phyloP scores from a whole-genome alignment of 1,140 invertebrate genomes.

The Camponotus pennsylvanicus region DNA sequence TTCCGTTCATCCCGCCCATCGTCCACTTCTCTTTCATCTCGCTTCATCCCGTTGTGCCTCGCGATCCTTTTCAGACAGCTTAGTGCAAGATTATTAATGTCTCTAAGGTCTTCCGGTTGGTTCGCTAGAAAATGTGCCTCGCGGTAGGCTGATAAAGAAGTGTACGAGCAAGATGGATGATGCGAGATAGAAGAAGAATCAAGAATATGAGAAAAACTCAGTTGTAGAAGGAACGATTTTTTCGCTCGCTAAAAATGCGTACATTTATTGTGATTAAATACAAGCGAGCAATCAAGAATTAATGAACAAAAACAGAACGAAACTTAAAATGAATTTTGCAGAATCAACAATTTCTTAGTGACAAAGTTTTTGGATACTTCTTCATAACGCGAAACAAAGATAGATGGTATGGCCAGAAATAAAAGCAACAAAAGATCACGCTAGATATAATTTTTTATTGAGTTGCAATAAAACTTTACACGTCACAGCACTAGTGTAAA shows the following conservation, averaged over 20 bases:
- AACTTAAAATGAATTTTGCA: not conserved
- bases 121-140: conserved; percentile 43
- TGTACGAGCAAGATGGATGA: conserved; percentile 64
- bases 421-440: not conserved
- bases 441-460: too few relatives aligned
- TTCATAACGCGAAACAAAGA: not conserved
- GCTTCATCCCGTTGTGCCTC: not conserved
- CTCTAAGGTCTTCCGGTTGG: conserved; percentile 23
- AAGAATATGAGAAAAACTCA: conserved; percentile 24
- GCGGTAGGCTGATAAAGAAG: conserved; percentile 51
- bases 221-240: conserved; percentile 7
- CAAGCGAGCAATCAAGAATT: not conserved
- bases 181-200: conserved; percentile 50
- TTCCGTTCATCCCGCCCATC: conserved; percentile 23
- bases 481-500: too few relatives aligned
- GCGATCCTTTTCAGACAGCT: conserved; percentile 56
- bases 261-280: conserved; percentile 58
- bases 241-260: not conserved
- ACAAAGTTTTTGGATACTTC: not conserved
- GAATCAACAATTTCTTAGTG: not conserved
- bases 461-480: not conserved
- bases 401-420: not conserved
- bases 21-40: conserved; percentile 11
- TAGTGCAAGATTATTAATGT: conserved; percentile 66
- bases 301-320: not conserved